Evolutionary conservation across 2,888 invertebrate species (phyloP).

Genomic region (Acrobasis consociella): DNA sequence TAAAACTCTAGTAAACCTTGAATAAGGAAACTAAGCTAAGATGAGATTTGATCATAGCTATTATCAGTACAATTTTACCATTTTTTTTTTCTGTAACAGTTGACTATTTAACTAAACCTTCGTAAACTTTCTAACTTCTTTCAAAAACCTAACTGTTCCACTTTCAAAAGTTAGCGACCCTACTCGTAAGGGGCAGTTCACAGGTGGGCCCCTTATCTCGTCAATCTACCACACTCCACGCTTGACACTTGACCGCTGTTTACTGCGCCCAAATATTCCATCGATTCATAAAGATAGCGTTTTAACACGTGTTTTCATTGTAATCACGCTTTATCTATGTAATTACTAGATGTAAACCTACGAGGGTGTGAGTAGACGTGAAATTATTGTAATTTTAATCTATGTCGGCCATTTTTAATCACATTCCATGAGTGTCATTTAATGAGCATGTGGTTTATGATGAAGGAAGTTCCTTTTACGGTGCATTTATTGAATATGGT

Average conservation of each 20-base stretch:
- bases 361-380: conserved; percentile 11
- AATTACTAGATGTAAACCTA: conserved; percentile 19
- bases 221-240: conserved; percentile 70
- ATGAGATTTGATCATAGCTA: too few relatives aligned
- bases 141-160: background rate
- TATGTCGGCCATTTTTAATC: background rate
- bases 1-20: too few relatives aligned
- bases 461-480: too few relatives aligned
- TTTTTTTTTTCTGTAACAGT: too few relatives aligned
- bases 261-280: conserved; percentile 36
- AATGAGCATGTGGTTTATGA: background rate
- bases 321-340: conserved; percentile 57
- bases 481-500: too few relatives aligned
- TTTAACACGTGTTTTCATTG: conserved; percentile 65
- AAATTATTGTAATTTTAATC: conserved; percentile 9
- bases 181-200: conserved; percentile 34
- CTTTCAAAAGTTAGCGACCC: conserved; percentile 11
- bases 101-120: background rate
- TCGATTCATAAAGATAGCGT: conserved; percentile 49
- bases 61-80: too few relatives aligned
- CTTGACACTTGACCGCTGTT: conserved; percentile 65
- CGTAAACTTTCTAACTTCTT: background rate
- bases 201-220: conserved; percentile 65
- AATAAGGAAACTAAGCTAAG: too few relatives aligned
- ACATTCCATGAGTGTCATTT: background rate